Percentiles rank a stretch among this genome's conserved stretches.
Evolutionary conservation across 2,797 vertebrate genomes (phyloP).

Genomic region (Tapera naevia): DNA sequence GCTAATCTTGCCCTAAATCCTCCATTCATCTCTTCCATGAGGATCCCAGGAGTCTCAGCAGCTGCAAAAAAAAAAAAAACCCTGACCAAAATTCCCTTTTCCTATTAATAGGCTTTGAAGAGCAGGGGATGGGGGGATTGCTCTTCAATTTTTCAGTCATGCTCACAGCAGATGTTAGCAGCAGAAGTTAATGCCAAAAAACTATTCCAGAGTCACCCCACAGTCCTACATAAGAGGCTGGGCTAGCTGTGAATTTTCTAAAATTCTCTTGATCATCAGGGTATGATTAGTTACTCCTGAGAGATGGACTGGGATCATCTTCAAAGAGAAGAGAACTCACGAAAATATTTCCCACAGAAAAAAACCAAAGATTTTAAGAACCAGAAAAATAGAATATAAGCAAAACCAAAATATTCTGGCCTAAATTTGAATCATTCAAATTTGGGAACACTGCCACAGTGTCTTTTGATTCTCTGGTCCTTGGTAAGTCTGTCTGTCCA

Average conservation of each 20-base stretch:
- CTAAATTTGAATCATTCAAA: accelerated
- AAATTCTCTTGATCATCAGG: neutral
- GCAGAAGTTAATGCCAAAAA: neutral
- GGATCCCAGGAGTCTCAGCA: neutral
- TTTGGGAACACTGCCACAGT: neutral
- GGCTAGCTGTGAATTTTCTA: neutral
- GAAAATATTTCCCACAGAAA: neutral
- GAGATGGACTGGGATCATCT: neutral
- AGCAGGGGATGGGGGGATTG: neutral
- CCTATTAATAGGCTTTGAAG: neutral
- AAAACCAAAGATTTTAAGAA: neutral
- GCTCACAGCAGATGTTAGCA: neutral
- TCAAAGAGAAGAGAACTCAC: neutral
- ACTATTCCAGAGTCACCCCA: neutral
- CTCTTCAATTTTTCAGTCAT: neutral
- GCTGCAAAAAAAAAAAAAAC: neutral
- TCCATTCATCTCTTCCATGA: neutral
- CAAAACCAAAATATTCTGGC: neutral
- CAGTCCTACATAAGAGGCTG: neutral
- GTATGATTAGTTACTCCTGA: neutral
- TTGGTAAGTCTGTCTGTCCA: neutral
- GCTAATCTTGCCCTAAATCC: neutral
- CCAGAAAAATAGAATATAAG: neutral
- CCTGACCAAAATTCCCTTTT: neutral
- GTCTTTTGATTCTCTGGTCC: neutral